Evolutionary conservation across 2,888 invertebrate genomes (phyloP).

Genomic region (Cataglyphis cursor): DNA sequence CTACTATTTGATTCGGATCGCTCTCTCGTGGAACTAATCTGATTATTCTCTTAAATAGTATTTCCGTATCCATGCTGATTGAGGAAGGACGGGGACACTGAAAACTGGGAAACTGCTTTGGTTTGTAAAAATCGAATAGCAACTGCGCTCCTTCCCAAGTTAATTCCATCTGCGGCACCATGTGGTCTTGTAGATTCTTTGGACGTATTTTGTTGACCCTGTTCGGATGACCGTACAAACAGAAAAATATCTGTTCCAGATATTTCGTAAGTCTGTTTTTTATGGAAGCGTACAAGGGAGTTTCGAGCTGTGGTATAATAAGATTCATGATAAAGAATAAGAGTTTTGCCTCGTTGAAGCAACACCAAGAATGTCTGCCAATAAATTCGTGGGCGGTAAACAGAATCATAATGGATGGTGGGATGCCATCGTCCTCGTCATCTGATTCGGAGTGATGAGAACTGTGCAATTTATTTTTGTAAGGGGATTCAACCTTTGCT

Average conservation of each 20-base stretch:
- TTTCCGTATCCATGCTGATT: slow-evolving; percentile 94
- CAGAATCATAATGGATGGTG: slow-evolving; percentile 92
- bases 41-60: slow-evolving; percentile 91
- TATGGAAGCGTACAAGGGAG: slow-evolving; percentile 89
- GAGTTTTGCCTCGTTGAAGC: slow-evolving; percentile 92
- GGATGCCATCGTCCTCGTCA: slow-evolving; percentile 89
- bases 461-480: slow-evolving; percentile 76
- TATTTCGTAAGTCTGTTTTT: slow-evolving; percentile 92
- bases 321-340: slow-evolving; percentile 93
- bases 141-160: slow-evolving; percentile 92
- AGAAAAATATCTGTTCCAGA: slow-evolving; percentile 95
- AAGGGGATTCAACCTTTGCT: slow-evolving; percentile 84
- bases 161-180: slow-evolving; percentile 90
- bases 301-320: slow-evolving; percentile 90
- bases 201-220: slow-evolving; percentile 89
- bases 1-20: slow-evolving; percentile 90
- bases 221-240: slow-evolving; percentile 94
- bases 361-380: slow-evolving; percentile 93
- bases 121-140: slow-evolving; percentile 93
- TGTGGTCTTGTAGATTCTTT: slow-evolving; percentile 92
- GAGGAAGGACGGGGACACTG: slow-evolving; percentile 92
- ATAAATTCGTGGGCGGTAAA: slow-evolving; percentile 95
- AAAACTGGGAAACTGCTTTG: slow-evolving; percentile 93
- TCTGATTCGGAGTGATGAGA: slow-evolving; percentile 84
- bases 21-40: slow-evolving; percentile 90